A percentile compares a stretch with the other conserved stretches of the same genome.
Evolutionary conservation across 2,888 invertebrate species (phyloP).

Genomic region (Catotricha subobsoleta): DNA sequence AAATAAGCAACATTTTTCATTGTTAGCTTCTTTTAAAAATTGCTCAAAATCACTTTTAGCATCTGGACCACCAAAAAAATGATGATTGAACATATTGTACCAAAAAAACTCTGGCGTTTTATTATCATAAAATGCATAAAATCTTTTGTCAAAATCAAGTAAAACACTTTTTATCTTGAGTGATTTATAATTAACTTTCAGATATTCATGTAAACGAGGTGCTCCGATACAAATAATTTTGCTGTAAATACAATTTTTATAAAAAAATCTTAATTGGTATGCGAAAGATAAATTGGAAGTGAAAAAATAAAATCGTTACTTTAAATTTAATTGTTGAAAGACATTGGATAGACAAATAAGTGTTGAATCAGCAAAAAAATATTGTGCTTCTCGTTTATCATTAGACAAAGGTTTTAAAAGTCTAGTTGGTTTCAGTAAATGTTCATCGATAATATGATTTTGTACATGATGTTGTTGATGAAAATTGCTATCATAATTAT

Average conservation of each 20-base stretch:
- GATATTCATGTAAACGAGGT: conserved; percentile 60
- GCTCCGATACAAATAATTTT: conserved; percentile 73
- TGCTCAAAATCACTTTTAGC: conserved; percentile 38
- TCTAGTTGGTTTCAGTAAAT: conserved; percentile 42
- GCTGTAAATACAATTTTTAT: too few species aligned
- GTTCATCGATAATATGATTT: conserved; percentile 36
- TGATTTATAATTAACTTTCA: conserved; percentile 20
- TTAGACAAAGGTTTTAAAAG: conserved; percentile 51
- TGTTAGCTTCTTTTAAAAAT: conserved; percentile 39
- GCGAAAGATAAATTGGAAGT: too few species aligned
- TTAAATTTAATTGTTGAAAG: conserved; percentile 38
- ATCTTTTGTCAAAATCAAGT: conserved; percentile 65
- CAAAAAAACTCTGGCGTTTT: conserved; percentile 50
- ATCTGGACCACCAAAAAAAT: conserved; percentile 51
- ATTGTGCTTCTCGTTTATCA: conserved; percentile 73
- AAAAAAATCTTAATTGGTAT: too few species aligned
- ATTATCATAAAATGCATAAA: conserved; percentile 39
- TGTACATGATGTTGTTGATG: conserved; percentile 40
- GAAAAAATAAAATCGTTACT: too few species aligned
- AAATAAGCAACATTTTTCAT: conserved; percentile 39
- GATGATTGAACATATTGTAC: conserved; percentile 84
- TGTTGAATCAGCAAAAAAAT: conserved; percentile 56
- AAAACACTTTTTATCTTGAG: conserved; percentile 41
- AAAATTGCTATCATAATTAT: conserved; percentile 10
- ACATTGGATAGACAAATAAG: conserved; percentile 44